Percentiles rank a stretch among this genome's conserved stretches.
These are phyloP conservation scores for Chloebia gouldiae DNA, from an alignment of 2,113 vertebrate genomes.

Conservation along the genomic window DNA sequence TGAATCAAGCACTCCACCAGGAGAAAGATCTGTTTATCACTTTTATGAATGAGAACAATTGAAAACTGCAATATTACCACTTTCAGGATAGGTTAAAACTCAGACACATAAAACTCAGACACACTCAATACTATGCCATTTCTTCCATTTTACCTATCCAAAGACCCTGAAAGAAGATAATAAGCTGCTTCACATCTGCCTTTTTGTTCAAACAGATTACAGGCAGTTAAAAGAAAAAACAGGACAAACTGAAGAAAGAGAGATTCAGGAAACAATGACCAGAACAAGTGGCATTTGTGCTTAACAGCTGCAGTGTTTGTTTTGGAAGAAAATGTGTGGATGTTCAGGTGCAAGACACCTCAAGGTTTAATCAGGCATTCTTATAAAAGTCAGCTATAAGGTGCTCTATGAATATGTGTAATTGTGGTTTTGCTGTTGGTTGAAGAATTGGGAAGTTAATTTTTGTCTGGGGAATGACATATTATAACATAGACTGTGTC, in stretches of 20 bases:
- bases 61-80: background rate
- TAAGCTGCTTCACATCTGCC: background rate
- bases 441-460: background rate
- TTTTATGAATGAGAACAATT: background rate
- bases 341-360: background rate
- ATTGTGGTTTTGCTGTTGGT: background rate
- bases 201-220: background rate
- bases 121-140: background rate
- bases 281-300: background rate
- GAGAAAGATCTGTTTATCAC: background rate
- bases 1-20: background rate
- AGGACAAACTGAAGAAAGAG: background rate
- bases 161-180: background rate
- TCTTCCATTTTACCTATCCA: background rate
- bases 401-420: background rate
- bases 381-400: background rate
- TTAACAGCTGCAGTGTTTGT: background rate
- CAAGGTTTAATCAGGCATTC: background rate
- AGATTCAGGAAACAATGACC: background rate
- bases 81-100: background rate
- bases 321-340: background rate
- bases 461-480: background rate
- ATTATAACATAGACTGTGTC: accelerated
- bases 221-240: background rate
- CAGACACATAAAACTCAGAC: background rate